phyloP scores from a whole-genome alignment of 2,113 vertebrate genomes.

The Spea multiplicata region DNA sequence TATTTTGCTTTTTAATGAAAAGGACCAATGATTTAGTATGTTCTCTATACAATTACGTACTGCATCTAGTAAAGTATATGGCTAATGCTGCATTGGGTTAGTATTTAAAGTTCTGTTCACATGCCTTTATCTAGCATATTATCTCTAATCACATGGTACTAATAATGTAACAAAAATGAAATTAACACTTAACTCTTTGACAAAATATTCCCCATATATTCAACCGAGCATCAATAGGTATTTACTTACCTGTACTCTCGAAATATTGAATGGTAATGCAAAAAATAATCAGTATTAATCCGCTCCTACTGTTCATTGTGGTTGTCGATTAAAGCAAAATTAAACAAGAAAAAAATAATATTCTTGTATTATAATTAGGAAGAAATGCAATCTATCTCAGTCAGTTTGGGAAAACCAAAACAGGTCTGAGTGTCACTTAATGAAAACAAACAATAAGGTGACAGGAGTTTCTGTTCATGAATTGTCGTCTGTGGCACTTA shows the following conservation, averaged over 20 bases:
- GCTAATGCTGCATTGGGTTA: too few relatives aligned
- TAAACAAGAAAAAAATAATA: background rate
- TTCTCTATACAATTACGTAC: too few relatives aligned
- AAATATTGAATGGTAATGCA: constrained; percentile 67
- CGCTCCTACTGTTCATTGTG: constrained; percentile 73
- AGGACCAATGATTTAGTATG: too few relatives aligned
- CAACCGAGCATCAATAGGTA: background rate
- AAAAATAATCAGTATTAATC: constrained; percentile 67
- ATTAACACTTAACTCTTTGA: too few relatives aligned
- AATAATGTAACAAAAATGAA: too few relatives aligned
- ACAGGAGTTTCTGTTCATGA: background rate
- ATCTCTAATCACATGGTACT: too few relatives aligned
- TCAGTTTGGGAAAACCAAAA: background rate
- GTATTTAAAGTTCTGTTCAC: too few relatives aligned
- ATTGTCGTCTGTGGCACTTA: background rate
- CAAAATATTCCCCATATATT: too few relatives aligned
- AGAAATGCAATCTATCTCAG: background rate
- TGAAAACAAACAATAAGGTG: background rate
- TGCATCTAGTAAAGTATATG: too few relatives aligned
- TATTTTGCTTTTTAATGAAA: too few relatives aligned
- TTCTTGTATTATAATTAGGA: background rate
- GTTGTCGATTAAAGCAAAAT: constrained; percentile 44
- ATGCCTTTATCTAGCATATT: too few relatives aligned
- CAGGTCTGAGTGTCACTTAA: background rate
- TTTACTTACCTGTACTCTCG: constrained; percentile 76